Evolutionary conservation across 2,113 vertebrate genomes (phyloP), one percentile per base, ranked within the genome.

Genomic region (Acrocephalus arundinaceus): DNA sequence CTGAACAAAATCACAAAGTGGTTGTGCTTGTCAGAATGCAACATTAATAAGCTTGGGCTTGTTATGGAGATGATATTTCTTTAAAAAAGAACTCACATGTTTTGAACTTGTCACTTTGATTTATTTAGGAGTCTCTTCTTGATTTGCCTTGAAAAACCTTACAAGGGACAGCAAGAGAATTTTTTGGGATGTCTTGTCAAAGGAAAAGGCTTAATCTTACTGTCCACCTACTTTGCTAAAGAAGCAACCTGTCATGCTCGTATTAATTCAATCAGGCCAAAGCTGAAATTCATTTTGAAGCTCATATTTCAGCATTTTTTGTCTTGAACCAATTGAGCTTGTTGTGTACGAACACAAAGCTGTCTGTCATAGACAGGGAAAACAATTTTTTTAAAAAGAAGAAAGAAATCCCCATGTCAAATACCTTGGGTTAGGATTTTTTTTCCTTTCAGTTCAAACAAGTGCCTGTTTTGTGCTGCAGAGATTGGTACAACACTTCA

Each of bases 41-140:
- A 75, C 68, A 75, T 77, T 96, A 96, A 96, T 95, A 89, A 97
- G 80, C 61, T 66, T 90, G 37, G 61, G 58, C 87, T 94, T 93
- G 71, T 31, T 61, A 65, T 74, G 86, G 65, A 39, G 46, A 66
- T 86, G 57, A 70, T 87, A 62, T 48, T 68, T 58, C 73, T 73
- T 92, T 55, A 10, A 41, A 75, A 74, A 59, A 41, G 24, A 31
- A 80, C 89, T 89, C 63, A 35, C 25, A 15, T 85, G 74, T 91
- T 97, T 93, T 94, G 85, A 96, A 95, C 14, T 35, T 91, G 91
- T 96, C 70, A 85, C 82, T 95, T 95, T 87, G 62, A 93, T 97
- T 97, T 96, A 46, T 66, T 67, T 87, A 18, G 35, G 23, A 94
- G 54, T 49, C 28, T 88, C 57, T 43, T 90, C 95, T 95, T 80